Evolutionary conservation across 2,113 vertebrate species (phyloP), one percentile per base, ranked within the genome.

Genomic region (Turnix velox): DNA sequence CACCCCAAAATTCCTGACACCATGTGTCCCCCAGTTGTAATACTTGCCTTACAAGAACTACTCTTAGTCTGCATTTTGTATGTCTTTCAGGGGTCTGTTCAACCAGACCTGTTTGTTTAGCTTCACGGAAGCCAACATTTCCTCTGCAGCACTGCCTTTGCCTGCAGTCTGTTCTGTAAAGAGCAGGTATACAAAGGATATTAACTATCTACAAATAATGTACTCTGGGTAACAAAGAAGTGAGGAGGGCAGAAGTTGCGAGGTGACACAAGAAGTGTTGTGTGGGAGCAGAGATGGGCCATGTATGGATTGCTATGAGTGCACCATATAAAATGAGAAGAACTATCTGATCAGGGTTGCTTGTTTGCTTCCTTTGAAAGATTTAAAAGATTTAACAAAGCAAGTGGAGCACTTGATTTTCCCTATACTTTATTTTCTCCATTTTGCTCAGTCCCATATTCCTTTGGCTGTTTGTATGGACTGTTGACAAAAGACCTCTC

Each of bases 21-120:
- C 9, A 2, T 13, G 4, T 5, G 8, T 2, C 22, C 4, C n/a
- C 3, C n/a, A 17, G 23, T 18, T 67, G 5, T 62, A 67, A 67
- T 45, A 13, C 9, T 59, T 77, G 45, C 28, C 28, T 57, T 68
- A 39, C 4, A 57, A 42, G 14, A 37, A 17, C 40, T 30, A 11
- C 22, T 88, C 8, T 67, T 48, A 57, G 11, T 31, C 33, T 65
- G 27, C 33, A 33, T 6, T 40, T 22, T 45, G 14, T 52, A n/a
- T 30, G 45, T 27, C 80, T 67, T 77, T 43, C 68, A 57, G 31
- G 40, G 20, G 37, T 73, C 42, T 84, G 20, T 28, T 65, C 28
- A 33, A 35, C 28, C 7, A 58, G 11, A 18, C 45, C 28, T 67
- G 5, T 54, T 43, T 31, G 18, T 52, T 75, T 54, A 49, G 39